phyloP scores from a whole-genome alignment of 2,797 vertebrate genomes.

The Vireo griseus region DNA sequence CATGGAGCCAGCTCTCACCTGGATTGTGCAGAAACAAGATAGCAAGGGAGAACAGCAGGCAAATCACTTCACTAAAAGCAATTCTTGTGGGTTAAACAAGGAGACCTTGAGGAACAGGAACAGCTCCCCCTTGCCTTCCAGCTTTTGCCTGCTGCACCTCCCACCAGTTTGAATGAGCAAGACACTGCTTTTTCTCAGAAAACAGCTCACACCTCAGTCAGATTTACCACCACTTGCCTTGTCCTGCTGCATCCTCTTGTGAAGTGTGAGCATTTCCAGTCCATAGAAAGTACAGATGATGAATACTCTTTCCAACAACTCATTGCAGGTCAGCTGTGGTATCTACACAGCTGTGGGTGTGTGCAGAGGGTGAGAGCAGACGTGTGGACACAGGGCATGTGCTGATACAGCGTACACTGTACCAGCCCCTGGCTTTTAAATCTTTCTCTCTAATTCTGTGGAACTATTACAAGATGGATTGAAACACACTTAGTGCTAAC shows the following conservation, averaged over 20 bases:
- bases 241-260: background rate
- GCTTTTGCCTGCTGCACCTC: background rate
- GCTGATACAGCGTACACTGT: background rate
- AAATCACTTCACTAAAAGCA: background rate
- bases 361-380: background rate
- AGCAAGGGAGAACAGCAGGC: background rate
- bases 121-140: background rate
- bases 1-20: background rate
- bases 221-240: background rate
- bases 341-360: rapidly evolving
- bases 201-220: background rate
- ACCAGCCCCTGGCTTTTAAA: background rate
- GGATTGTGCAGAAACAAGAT: background rate
- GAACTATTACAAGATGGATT: slow-evolving; percentile 70
- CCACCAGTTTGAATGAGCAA: background rate
- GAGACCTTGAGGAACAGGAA: background rate
- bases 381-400: background rate
- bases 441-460: background rate
- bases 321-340: background rate
- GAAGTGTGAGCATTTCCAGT: background rate
- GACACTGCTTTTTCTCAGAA: background rate
- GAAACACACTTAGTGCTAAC: slow-evolving; percentile 65
- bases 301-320: background rate
- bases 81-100: background rate
- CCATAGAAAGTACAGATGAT: background rate